Conservation (phyloP, 2,888 invertebrate genomes). For the Drosophila trichaetosa region DNA sequence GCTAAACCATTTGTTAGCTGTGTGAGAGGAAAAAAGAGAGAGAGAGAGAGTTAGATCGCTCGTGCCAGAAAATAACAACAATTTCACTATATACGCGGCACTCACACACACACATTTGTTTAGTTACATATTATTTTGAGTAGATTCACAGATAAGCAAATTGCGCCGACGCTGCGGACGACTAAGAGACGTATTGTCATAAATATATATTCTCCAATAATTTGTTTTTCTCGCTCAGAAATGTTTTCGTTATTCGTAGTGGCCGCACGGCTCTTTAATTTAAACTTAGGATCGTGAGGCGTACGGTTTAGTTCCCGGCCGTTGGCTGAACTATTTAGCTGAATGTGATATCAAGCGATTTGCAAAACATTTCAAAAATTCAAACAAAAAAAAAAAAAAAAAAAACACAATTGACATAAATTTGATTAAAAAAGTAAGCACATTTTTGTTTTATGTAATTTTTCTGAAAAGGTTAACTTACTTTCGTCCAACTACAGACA, state of each 20-base stretch:
- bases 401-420: conserved; percentile 9
- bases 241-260: conserved; percentile 63
- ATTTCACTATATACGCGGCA: conserved; percentile 45
- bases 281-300: conserved; percentile 52
- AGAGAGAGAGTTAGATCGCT: conserved; percentile 10
- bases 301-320: conserved; percentile 66
- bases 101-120: conserved; percentile 8
- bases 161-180: conserved; percentile 41
- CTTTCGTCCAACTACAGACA: conserved; percentile 23
- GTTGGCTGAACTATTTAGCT: conserved; percentile 66
- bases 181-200: conserved; percentile 69
- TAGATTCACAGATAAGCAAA: conserved; percentile 61
- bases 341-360: conserved; percentile 15
- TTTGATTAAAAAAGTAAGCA: conserved; percentile 47
- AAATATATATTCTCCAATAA: conserved; percentile 63
- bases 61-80: conserved; percentile 24
- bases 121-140: conserved; percentile 26
- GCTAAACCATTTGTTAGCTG: background rate
- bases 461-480: conserved; percentile 1
- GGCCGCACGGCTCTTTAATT: conserved; percentile 42
- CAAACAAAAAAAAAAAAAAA: conserved; percentile 15
- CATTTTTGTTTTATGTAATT: conserved; percentile 22
- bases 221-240: conserved; percentile 45
- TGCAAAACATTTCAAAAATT: background rate
- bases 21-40: conserved; percentile 1